Conservation (phyloP, 2,888 invertebrate species). For the Calliopum simillimum region DNA sequence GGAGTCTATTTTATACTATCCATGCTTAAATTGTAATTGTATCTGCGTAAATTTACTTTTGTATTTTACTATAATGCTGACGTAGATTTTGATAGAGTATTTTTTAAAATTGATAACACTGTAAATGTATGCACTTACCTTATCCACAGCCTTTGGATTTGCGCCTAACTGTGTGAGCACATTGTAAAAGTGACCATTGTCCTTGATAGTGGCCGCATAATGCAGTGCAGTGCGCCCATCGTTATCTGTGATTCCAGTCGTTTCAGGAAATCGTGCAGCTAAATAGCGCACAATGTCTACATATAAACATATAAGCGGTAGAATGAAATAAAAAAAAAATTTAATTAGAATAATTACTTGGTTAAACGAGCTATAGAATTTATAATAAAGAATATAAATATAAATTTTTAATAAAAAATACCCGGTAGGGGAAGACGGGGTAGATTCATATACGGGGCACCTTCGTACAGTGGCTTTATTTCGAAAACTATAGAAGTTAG, state of each 20-base stretch:
- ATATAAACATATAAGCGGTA: too few species aligned
- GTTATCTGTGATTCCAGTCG: conserved; percentile 81
- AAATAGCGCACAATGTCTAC: conserved; percentile 71
- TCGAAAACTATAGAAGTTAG: too few species aligned
- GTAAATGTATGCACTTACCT: conserved; percentile 70
- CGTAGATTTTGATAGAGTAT: too few species aligned
- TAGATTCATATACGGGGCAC: too few species aligned
- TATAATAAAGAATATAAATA: background rate
- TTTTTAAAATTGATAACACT: too few species aligned
- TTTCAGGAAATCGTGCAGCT: conserved; percentile 87
- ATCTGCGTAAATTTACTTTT: too few species aligned
- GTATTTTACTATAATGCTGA: too few species aligned
- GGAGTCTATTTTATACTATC: too few species aligned
- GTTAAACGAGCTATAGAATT: background rate
- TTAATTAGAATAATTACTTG: background rate
- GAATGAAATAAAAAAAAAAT: background rate
- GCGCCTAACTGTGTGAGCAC: conserved; percentile 87
- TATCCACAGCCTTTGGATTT: conserved; percentile 84
- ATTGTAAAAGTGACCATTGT: conserved; percentile 90
- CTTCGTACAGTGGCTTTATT: too few species aligned
- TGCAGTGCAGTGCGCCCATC: conserved; percentile 89
- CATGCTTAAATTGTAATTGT: too few species aligned
- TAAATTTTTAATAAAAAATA: too few species aligned
- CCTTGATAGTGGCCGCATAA: conserved; percentile 85
- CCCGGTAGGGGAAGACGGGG: too few species aligned